Evolutionary conservation across 2,888 invertebrate genomes (phyloP), one percentile per base, ranked within the genome.

Genomic region (Gortyna flavago): DNA sequence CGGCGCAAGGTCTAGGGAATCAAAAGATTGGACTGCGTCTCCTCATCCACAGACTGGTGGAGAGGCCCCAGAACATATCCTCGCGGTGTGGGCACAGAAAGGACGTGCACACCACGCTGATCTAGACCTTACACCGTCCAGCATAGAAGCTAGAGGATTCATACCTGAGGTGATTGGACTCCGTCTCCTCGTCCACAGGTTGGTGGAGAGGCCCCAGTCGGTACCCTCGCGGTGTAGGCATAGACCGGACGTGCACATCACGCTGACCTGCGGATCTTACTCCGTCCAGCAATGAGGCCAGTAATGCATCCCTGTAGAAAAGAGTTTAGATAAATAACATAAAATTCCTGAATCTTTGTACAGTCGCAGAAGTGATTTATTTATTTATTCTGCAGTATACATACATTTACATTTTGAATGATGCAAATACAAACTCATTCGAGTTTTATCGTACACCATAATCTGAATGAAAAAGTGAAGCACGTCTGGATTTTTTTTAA

Each of bases 191-290:
- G 91, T 99, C 99, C 2, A 99, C 98, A 1, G 98, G 98, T 82
- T 98, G 98, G 92, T 98, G 98, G 76, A 99, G 97, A 13, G 99
- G 99, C 41, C 99, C 98, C 83, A 99, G 97, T 78, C 99, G 97
- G 92, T 98, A 98, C 0, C 99, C 99, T 80, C 99, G 97, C 70
- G 98, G 98, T 35, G 99, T 99, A 57, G 97, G 97, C 79, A 97
- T 97, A 97, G 99, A 99, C 79, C 98, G 98, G 29, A 99, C 99
- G 95, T 99, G 99, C 7, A 99, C 99, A 95, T 99, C 99, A 90
- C 99, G 97, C 95, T 99, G 99, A 0, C 99, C 99, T 59, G 99
- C 99, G 1, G 99, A 99, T 81, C 99, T 97, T 25, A 99, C 99
- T 57, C 99, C 99, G 95, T 99, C 99, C 88, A 99, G 95, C 68